These are phyloP conservation scores for Unio pictorum DNA, from an alignment of 2,888 invertebrate genomes.

Conservation along the genomic window DNA sequence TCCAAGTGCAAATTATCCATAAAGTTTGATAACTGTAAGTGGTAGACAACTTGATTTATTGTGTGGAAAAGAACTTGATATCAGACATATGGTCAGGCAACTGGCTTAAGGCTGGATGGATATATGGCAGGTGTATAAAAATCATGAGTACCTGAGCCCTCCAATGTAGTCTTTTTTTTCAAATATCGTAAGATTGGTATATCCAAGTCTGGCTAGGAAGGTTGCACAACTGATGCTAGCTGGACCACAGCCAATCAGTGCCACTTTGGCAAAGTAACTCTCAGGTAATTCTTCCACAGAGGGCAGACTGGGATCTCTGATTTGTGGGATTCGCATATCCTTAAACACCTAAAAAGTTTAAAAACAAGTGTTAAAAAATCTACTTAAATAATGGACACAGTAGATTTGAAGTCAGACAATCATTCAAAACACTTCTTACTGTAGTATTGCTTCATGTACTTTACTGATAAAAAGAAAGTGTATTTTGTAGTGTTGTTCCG, in stretches of 20 bases:
- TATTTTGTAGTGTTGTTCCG: too few relatives aligned
- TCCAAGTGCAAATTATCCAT: too few relatives aligned
- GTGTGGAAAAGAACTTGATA: neutral
- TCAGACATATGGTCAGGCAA: neutral
- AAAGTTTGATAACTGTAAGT: too few relatives aligned
- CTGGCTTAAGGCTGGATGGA: neutral
- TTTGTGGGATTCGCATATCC: constrained; percentile 93
- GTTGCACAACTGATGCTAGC: constrained; percentile 97
- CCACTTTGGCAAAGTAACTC: constrained; percentile 80
- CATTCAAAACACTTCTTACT: too few relatives aligned
- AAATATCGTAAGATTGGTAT: constrained; percentile 90
- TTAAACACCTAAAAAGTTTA: constrained; percentile 82
- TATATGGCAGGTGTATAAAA: neutral
- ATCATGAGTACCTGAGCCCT: constrained; percentile 82
- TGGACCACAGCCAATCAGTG: constrained; percentile 94
- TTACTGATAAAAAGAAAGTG: too few relatives aligned
- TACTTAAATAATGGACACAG: too few relatives aligned
- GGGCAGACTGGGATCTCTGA: constrained; percentile 79
- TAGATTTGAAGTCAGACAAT: too few relatives aligned
- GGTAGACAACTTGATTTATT: too few relatives aligned
- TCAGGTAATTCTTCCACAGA: constrained; percentile 61
- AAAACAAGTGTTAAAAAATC: too few relatives aligned
- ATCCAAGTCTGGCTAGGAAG: constrained; percentile 93
- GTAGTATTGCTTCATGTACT: too few relatives aligned
- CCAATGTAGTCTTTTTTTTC: constrained; percentile 91